Percentiles rank a stretch among this genome's conserved stretches.
phyloP scores from a whole-genome alignment of 2,113 vertebrate species.

The Rhombomys opimus region DNA sequence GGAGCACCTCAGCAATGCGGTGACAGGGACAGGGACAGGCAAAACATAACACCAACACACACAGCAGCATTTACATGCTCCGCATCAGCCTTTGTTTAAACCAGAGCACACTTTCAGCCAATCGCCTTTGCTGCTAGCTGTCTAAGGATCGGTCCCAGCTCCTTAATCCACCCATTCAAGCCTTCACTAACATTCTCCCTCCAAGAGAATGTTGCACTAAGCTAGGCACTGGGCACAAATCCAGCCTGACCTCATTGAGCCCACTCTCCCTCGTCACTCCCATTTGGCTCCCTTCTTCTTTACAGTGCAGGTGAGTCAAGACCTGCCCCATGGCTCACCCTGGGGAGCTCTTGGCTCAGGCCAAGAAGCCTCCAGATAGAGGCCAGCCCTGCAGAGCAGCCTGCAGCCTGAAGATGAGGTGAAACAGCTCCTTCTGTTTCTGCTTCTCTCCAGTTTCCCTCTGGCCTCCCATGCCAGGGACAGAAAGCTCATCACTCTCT shows the following conservation, averaged over 20 bases:
- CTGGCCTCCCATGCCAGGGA: neutral
- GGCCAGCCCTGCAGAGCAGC: neutral
- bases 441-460: neutral
- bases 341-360: neutral
- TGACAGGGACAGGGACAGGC: neutral
- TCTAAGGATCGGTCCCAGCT: neutral
- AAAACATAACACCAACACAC: neutral
- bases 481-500: slow-evolving; percentile 19
- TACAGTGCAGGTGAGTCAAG: neutral
- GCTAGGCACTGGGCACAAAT: neutral
- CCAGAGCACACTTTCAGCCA: neutral
- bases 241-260: neutral
- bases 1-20: neutral
- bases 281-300: neutral
- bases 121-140: neutral
- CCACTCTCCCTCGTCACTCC: neutral
- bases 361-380: neutral
- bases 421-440: neutral
- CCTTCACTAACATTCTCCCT: neutral
- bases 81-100: neutral
- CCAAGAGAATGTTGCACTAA: neutral
- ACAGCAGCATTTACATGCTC: neutral
- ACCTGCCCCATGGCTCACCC: neutral
- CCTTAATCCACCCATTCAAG: neutral
- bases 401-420: neutral